phyloP scores from a whole-genome alignment of 2,888 invertebrate genomes.

The Mimas tiliae region DNA sequence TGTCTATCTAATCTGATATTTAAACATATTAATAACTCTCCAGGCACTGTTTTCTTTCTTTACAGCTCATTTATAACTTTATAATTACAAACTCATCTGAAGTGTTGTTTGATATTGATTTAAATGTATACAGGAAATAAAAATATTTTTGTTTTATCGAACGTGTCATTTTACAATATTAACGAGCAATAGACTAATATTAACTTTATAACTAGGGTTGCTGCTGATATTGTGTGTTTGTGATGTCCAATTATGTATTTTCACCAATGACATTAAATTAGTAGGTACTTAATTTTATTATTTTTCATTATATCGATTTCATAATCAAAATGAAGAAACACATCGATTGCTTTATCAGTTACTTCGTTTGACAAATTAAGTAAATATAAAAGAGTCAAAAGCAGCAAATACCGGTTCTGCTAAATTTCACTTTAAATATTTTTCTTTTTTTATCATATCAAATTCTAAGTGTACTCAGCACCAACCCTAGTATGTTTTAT shows the following conservation, averaged over 20 bases:
- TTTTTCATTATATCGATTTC: too few relatives aligned
- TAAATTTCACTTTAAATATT: too few relatives aligned
- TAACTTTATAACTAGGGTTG: neutral
- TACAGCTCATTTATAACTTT: neutral
- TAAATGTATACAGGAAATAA: too few relatives aligned
- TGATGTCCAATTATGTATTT: too few relatives aligned
- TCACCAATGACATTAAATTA: too few relatives aligned
- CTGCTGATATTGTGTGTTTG: neutral
- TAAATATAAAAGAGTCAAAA: too few relatives aligned
- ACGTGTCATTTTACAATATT: neutral
- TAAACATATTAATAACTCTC: neutral
- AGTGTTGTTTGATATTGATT: neutral
- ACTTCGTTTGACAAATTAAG: too few relatives aligned
- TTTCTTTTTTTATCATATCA: too few relatives aligned
- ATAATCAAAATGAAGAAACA: too few relatives aligned
- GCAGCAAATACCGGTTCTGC: too few relatives aligned
- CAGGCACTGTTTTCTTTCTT: neutral
- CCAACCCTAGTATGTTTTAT: neutral
- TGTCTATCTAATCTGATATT: neutral
- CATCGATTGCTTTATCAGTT: too few relatives aligned
- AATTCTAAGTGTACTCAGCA: neutral
- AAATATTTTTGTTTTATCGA: neutral
- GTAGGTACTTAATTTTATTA: too few relatives aligned
- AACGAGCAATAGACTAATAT: neutral
- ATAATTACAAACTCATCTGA: neutral